Conservation (phyloP, 2,113 vertebrate genomes). For the Microcebus tavaratra region DNA sequence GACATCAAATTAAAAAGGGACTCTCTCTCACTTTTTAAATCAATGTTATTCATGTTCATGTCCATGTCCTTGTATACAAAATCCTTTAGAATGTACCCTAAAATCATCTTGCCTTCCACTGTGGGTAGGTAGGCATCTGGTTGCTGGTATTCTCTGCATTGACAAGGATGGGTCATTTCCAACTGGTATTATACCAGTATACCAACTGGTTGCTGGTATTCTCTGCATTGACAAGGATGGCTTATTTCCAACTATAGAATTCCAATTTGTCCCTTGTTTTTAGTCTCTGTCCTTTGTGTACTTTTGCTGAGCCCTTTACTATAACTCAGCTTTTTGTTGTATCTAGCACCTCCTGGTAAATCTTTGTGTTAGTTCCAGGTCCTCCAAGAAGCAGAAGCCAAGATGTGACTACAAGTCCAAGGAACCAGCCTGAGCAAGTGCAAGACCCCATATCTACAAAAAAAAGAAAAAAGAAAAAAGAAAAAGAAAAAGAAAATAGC, state of each 20-base stretch:
- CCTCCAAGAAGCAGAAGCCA: background rate
- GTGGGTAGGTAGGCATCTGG: background rate
- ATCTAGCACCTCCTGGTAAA: background rate
- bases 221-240: background rate
- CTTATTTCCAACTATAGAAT: background rate
- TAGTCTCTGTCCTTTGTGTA: background rate
- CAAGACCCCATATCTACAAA: too few relatives aligned
- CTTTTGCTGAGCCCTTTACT: background rate
- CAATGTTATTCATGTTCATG: background rate
- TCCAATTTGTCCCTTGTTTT: background rate
- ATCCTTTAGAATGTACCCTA: background rate
- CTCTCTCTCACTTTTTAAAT: background rate
- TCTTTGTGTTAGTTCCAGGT: background rate
- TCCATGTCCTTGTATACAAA: background rate
- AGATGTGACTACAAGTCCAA: background rate
- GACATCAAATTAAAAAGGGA: background rate
- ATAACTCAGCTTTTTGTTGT: background rate
- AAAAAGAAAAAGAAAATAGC: too few relatives aligned
- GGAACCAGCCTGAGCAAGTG: background rate
- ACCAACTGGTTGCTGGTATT: conserved; percentile 66
- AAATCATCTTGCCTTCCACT: background rate
- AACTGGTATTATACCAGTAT: too few relatives aligned
- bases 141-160: conserved; percentile 65
- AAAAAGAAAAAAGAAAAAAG: too few relatives aligned
- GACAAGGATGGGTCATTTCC: background rate